Conservation (phyloP, 2,797 vertebrate species). For the Pagetopsis macropterus region DNA sequence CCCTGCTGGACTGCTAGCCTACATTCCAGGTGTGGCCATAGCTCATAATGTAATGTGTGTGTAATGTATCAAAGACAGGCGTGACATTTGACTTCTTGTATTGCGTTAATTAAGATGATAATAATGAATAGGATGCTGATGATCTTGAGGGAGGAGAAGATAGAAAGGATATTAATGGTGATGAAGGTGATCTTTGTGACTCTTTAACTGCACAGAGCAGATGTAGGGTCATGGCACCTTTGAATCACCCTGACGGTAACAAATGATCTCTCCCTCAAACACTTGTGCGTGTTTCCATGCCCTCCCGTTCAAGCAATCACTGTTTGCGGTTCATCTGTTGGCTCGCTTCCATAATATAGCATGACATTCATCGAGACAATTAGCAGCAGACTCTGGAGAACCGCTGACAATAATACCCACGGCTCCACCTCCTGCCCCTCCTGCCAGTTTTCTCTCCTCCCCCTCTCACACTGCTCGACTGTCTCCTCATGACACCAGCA, state of each 20-base stretch:
- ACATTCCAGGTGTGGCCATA: neutral
- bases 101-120: slow-evolving; percentile 48
- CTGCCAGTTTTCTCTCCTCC: slow-evolving; percentile 15
- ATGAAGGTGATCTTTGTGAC: slow-evolving; percentile 59
- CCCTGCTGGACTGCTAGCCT: neutral
- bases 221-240: slow-evolving; percentile 49
- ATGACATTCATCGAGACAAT: slow-evolving; percentile 79
- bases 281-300: neutral
- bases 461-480: slow-evolving; percentile 1
- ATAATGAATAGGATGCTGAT: slow-evolving; percentile 28
- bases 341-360: slow-evolving; percentile 72
- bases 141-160: slow-evolving; percentile 52
- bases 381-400: slow-evolving; percentile 70
- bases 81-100: slow-evolving; percentile 42
- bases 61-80: slow-evolving; percentile 22
- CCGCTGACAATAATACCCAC: slow-evolving; percentile 59
- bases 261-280: slow-evolving; percentile 33
- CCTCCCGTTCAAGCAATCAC: slow-evolving; percentile 17
- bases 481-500: slow-evolving; percentile 18
- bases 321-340: slow-evolving; percentile 70
- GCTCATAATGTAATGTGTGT: slow-evolving; percentile 23
- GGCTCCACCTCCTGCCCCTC: slow-evolving; percentile 41
- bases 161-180: slow-evolving; percentile 56
- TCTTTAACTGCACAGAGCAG: slow-evolving; percentile 65
- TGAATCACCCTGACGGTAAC: slow-evolving; percentile 22